Evolutionary conservation across 1,140 invertebrate species (phyloP).

Genomic region (Atopsyche davidsoni): DNA sequence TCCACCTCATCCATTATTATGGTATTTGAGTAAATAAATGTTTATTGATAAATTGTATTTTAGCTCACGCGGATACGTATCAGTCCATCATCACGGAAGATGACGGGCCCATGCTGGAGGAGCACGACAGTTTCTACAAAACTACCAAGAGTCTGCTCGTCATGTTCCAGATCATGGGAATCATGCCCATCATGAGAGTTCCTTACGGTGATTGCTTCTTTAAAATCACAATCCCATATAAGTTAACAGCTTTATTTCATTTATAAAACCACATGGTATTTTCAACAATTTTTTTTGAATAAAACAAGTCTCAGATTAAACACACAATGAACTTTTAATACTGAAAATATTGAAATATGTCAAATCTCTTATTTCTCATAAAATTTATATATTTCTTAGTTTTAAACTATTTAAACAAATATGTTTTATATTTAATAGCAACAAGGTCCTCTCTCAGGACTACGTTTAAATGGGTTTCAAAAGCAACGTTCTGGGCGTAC

Average conservation of each 20-base stretch:
- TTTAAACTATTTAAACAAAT: no score
- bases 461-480: conserved; percentile 53
- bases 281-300: no score
- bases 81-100: conserved; percentile 34
- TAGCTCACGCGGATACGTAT: no score
- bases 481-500: conserved; percentile 53
- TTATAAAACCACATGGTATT: no score
- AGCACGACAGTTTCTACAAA: conserved; percentile 59
- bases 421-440: no score
- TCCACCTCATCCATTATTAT: no score
- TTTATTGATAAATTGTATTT: no score
- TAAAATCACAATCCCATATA: no score
- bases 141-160: conserved; percentile 61
- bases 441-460: conserved; percentile 45
- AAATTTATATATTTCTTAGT: no score
- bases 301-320: no score
- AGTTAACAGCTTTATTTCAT: no score
- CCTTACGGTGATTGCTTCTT: conserved; percentile 44
- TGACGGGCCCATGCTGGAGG: conserved; percentile 43
- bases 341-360: neutral
- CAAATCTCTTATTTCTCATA: neutral
- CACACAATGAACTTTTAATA: neutral
- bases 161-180: conserved; percentile 64
- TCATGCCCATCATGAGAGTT: conserved; percentile 62
- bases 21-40: no score